Evolutionary conservation across 2,888 invertebrate species (phyloP).

Genomic region (Drosophila macrospina): DNA sequence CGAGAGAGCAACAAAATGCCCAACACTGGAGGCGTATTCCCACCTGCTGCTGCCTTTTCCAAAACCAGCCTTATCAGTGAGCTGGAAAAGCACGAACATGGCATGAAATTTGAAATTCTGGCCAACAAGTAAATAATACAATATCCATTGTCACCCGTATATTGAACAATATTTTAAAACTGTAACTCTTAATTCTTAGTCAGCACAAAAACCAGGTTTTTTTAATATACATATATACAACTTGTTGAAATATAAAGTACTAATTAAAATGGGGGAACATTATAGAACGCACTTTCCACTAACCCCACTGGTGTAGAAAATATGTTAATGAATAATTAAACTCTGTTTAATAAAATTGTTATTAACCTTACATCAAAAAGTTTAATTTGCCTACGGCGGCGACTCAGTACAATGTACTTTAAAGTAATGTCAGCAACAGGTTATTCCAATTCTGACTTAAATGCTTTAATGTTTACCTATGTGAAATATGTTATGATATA

Average conservation of each 20-base stretch:
- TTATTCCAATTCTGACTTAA: too few relatives aligned
- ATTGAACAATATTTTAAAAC: background rate
- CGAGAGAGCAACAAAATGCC: conserved; percentile 92
- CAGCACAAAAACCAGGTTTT: background rate
- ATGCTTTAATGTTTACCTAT: too few relatives aligned
- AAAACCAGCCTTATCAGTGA: conserved; percentile 92
- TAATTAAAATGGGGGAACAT: conserved; percentile 8
- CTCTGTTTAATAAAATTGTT: too few relatives aligned
- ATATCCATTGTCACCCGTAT: background rate
- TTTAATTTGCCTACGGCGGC: too few relatives aligned
- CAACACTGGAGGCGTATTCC: conserved; percentile 93
- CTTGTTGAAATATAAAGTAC: conserved; percentile 15
- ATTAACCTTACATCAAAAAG: too few relatives aligned
- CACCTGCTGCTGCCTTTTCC: conserved; percentile 94
- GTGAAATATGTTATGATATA: too few relatives aligned
- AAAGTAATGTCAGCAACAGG: too few relatives aligned
- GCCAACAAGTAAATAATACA: conserved; percentile 75
- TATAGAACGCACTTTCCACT: background rate
- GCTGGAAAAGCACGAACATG: conserved; percentile 88
- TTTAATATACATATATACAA: background rate
- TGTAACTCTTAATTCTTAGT: conserved; percentile 1
- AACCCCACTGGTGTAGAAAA: background rate
- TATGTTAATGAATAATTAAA: too few relatives aligned
- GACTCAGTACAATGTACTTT: too few relatives aligned
- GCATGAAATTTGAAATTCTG: conserved; percentile 89